Conservation (phyloP, 2,888 invertebrate species). For the Heliconius cydno region DNA sequence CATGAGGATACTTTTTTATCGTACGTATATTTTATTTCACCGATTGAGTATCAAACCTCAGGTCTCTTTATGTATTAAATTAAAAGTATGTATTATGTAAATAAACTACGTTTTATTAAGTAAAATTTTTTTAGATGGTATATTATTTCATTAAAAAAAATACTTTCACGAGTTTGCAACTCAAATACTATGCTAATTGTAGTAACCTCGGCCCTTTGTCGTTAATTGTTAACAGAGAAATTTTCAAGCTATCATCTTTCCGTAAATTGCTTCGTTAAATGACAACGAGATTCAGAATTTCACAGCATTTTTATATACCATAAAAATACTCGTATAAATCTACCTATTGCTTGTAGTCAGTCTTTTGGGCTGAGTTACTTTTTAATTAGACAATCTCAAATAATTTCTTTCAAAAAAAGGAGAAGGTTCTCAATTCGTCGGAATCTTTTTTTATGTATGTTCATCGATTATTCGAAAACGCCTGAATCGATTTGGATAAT, state of each 20-base stretch:
- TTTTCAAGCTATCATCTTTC: constrained; percentile 26
- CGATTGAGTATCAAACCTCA: too few relatives aligned
- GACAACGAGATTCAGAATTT: not conserved
- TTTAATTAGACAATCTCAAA: not conserved
- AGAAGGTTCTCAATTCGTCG: too few relatives aligned
- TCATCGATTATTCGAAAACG: too few relatives aligned
- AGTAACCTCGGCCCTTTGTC: constrained; percentile 31
- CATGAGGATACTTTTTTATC: too few relatives aligned
- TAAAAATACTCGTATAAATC: not conserved
- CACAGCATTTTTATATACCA: not conserved
- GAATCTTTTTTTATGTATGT: too few relatives aligned
- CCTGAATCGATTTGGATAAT: not conserved
- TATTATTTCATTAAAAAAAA: not conserved
- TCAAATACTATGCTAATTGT: constrained; percentile 20
- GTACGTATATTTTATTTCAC: too few relatives aligned
- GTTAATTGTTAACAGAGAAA: constrained; percentile 26
- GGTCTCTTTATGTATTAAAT: too few relatives aligned
- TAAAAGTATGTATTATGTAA: too few relatives aligned
- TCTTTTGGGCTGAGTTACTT: not conserved
- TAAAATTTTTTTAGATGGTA: not conserved
- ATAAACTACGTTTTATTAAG: not conserved
- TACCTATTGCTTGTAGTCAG: not conserved
- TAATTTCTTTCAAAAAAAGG: not conserved
- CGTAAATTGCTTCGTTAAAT: constrained; percentile 31
- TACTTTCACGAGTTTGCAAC: constrained; percentile 1